A percentile compares a stretch with the other conserved stretches of the same genome.
Evolutionary conservation across 2,888 invertebrate genomes (phyloP).

Genomic region (Caenorhabditis imperialis): DNA sequence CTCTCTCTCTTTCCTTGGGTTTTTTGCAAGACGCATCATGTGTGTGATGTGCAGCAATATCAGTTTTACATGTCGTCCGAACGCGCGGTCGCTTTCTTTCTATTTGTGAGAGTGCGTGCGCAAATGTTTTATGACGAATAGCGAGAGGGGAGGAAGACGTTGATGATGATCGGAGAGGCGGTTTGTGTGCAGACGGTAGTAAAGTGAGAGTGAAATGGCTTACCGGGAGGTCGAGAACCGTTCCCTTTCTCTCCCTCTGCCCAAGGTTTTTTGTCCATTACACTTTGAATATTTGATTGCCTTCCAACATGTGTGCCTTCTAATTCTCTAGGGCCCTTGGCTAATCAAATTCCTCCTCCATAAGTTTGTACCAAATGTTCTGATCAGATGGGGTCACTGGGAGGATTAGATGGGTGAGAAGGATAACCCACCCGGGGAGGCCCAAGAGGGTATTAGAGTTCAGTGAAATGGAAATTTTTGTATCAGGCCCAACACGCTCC

Average conservation of each 20-base stretch:
- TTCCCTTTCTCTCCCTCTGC: not conserved
- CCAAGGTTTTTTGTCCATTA: slow-evolving; percentile 1
- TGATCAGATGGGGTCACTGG: too few species aligned
- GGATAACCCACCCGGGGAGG: slow-evolving; percentile 14
- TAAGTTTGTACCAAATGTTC: too few species aligned
- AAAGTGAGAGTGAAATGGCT: slow-evolving; percentile 6
- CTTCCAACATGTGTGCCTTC: too few species aligned
- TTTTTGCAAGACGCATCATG: slow-evolving; percentile 9
- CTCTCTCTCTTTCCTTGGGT: not conserved
- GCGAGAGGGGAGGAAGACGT: not conserved
- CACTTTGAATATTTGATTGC: too few species aligned
- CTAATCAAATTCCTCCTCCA: too few species aligned
- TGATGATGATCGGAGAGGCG: slow-evolving; percentile 17
- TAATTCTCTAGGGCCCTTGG: too few species aligned
- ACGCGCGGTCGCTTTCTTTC: not conserved
- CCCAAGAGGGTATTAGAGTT: slow-evolving; percentile 30
- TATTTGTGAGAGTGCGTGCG: slow-evolving; percentile 1
- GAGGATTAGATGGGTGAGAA: not conserved
- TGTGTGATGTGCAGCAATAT: slow-evolving; percentile 7
- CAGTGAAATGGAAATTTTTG: slow-evolving; percentile 38
- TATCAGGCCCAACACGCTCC: not conserved
- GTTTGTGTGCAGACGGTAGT: slow-evolving; percentile 6
- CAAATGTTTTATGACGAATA: slow-evolving; percentile 12
- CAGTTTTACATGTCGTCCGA: slow-evolving; percentile 13
- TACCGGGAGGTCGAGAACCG: slow-evolving; percentile 5